A percentile compares a stretch with the other conserved stretches of the same genome.
Evolutionary conservation across 2,888 invertebrate genomes (phyloP).

Genomic region (Xylota sylvarum): DNA sequence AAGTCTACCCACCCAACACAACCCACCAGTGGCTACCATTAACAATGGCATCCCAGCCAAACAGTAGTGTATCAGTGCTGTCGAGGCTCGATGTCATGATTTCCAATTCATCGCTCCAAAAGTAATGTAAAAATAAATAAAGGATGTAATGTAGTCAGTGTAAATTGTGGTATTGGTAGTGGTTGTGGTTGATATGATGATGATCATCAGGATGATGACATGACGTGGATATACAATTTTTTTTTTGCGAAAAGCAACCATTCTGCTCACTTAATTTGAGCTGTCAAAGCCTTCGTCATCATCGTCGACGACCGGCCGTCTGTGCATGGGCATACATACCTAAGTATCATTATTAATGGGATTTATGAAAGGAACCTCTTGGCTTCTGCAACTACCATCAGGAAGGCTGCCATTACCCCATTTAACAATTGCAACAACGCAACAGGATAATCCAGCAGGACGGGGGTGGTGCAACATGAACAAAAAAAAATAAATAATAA

Average conservation of each 20-base stretch:
- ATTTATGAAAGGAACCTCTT: slow-evolving; percentile 50
- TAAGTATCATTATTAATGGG: slow-evolving; percentile 62
- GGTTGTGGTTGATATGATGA: slow-evolving; percentile 23
- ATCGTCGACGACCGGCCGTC: not conserved
- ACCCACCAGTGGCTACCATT: not conserved
- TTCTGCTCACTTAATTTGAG: slow-evolving; percentile 46
- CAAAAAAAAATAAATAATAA: not conserved
- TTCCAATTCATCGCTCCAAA: slow-evolving; percentile 56
- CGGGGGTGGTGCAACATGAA: not conserved
- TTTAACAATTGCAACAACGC: slow-evolving; percentile 64
- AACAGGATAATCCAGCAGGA: slow-evolving; percentile 51
- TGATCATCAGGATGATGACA: slow-evolving; percentile 39
- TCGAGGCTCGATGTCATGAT: slow-evolving; percentile 48
- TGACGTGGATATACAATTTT: slow-evolving; percentile 54
- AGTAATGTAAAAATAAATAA: not conserved
- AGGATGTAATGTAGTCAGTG: slow-evolving; percentile 26
- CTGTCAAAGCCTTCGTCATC: slow-evolving; percentile 41
- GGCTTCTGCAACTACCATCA: slow-evolving; percentile 3
- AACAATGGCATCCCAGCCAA: slow-evolving; percentile 3
- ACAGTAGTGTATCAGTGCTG: slow-evolving; percentile 25
- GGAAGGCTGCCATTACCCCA: slow-evolving; percentile 43
- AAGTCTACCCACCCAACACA: not conserved
- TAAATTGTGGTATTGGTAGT: slow-evolving; percentile 11
- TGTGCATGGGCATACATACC: slow-evolving; percentile 11
- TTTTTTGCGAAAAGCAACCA: slow-evolving; percentile 42